These are phyloP conservation scores for Embidobia sp. DNA, from an alignment of 2,888 invertebrate species.

Conservation along the genomic window DNA sequence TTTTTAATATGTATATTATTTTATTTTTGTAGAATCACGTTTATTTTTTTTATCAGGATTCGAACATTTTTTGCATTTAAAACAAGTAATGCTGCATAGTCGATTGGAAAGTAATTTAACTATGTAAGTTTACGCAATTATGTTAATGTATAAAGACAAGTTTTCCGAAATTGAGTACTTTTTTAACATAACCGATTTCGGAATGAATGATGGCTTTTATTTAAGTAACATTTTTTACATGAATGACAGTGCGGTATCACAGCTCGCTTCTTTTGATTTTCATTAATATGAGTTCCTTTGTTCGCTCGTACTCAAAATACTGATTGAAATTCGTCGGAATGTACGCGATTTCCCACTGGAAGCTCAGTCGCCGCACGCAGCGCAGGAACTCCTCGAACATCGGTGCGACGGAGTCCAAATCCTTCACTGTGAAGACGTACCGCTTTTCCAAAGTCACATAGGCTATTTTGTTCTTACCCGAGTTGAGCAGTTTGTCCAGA, in stretches of 20 bases:
- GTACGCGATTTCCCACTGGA: conserved; percentile 84
- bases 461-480: conserved; percentile 84
- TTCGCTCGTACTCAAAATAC: conserved; percentile 91
- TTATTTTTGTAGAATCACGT: no score
- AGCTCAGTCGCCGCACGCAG: conserved; percentile 82
- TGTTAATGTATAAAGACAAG: no score
- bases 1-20: no score
- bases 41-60: no score
- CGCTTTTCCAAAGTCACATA: conserved; percentile 92
- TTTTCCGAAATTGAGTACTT: no score
- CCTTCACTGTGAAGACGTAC: conserved; percentile 91
- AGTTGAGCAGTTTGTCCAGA: conserved; percentile 85
- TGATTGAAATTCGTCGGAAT: conserved; percentile 88
- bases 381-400: conserved; percentile 92
- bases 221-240: no score
- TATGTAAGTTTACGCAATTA: no score
- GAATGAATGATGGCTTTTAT: conserved; percentile 2
- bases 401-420: conserved; percentile 91
- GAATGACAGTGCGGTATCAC: no score
- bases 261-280: conserved; percentile 82
- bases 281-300: conserved; percentile 89
- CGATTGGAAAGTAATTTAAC: no score
- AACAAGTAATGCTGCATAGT: no score
- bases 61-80: no score
- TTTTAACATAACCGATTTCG: no score